Evolutionary conservation across 2,888 invertebrate genomes (phyloP).

Genomic region (Tetramorium bicarinatum): DNA sequence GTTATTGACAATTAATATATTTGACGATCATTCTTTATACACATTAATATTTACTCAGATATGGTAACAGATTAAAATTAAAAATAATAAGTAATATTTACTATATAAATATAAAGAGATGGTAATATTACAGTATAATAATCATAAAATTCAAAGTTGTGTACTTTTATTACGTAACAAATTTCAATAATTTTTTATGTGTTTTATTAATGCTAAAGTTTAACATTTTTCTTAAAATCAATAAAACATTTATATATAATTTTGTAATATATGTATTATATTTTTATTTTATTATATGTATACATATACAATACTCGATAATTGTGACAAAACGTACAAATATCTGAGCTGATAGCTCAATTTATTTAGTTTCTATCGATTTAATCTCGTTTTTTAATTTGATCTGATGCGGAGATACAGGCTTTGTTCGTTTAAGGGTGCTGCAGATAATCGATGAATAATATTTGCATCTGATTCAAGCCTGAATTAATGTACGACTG

Average conservation of each 20-base stretch:
- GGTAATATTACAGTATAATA: not conserved
- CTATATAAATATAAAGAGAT: not conserved
- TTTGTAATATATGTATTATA: not conserved
- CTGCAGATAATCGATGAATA: slow-evolving; percentile 72
- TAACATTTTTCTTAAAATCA: not conserved
- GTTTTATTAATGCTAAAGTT: not conserved
- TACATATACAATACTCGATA: too few species aligned
- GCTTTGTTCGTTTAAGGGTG: slow-evolving; percentile 42
- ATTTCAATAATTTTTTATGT: not conserved
- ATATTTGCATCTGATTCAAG: slow-evolving; percentile 72
- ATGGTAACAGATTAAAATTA: too few species aligned
- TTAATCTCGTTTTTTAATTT: not conserved
- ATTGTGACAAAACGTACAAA: too few species aligned
- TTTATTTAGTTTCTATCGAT: slow-evolving; percentile 4
- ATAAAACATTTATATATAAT: not conserved
- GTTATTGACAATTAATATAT: too few species aligned
- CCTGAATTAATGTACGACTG: slow-evolving; percentile 60
- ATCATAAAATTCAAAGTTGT: not conserved
- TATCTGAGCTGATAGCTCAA: not conserved
- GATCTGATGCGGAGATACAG: not conserved
- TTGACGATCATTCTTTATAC: too few species aligned
- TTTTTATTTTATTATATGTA: too few species aligned
- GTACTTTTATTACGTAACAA: not conserved
- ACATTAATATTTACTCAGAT: too few species aligned
- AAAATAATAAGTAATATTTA: too few species aligned